phyloP scores from a whole-genome alignment of 1,140 invertebrate species.

The Drosophila kanapiae region DNA sequence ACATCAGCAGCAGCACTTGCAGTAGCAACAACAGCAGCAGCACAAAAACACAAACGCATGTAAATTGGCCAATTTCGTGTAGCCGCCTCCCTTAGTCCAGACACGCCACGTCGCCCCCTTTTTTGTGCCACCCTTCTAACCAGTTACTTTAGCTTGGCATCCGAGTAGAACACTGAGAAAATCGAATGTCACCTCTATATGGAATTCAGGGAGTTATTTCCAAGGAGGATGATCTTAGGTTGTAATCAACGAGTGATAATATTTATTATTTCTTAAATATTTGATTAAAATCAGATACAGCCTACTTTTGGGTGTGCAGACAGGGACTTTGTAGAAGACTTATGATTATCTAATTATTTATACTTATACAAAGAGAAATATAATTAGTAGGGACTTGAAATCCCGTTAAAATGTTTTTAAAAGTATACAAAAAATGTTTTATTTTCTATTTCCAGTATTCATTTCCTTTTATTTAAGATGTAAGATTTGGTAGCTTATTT shows the following conservation, averaged over 20 bases:
- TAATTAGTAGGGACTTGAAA: background rate
- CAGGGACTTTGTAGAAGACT: too few species aligned
- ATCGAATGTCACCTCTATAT: background rate
- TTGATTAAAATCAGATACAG: background rate
- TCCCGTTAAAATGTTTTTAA: background rate
- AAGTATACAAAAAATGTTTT: background rate
- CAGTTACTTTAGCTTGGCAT: slow-evolving; percentile 26
- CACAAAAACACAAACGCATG: slow-evolving; percentile 72
- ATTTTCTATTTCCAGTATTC: too few species aligned
- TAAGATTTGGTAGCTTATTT: too few species aligned
- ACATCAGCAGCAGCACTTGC: slow-evolving; percentile 15
- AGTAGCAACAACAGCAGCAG: slow-evolving; percentile 8
- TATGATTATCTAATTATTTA: too few species aligned
- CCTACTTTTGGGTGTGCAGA: too few species aligned
- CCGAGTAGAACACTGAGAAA: background rate
- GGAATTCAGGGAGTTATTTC: background rate
- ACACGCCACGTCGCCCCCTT: slow-evolving; percentile 20
- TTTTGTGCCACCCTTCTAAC: background rate
- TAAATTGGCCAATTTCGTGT: slow-evolving; percentile 77
- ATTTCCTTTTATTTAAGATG: too few species aligned
- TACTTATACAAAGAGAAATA: background rate
- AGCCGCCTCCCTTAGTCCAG: slow-evolving; percentile 41
- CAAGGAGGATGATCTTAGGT: background rate
- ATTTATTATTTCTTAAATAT: background rate
- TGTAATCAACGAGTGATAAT: background rate